Percentiles rank a stretch among this genome's conserved stretches.
phyloP scores from a whole-genome alignment of 2,797 vertebrate species.

The Paramormyrops hopkinsi region DNA sequence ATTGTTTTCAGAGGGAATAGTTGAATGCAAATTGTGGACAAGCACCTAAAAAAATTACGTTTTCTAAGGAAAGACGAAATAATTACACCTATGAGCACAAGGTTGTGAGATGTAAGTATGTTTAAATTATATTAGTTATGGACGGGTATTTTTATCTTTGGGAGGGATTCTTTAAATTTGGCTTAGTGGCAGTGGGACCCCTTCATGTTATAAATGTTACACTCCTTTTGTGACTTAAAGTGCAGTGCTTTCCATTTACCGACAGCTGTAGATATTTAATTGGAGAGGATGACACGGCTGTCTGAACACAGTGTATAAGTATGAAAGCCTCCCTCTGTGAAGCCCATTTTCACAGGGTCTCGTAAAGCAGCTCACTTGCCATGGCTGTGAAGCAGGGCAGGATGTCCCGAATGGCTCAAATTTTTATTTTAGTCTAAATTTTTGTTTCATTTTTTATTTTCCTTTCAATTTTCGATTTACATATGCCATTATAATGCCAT shows the following conservation, averaged over 20 bases:
- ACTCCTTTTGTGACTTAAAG: not conserved
- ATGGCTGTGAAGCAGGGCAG: not conserved
- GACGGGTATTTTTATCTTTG: not conserved
- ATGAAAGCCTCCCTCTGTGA: not conserved
- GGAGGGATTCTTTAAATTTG: not conserved
- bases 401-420: not conserved
- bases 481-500: not conserved
- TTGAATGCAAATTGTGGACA: not conserved
- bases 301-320: not conserved
- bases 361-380: not conserved
- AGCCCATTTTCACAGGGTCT: not conserved
- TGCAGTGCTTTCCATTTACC: not conserved
- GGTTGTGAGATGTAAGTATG: not conserved
- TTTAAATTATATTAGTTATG: not conserved
- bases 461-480: not conserved
- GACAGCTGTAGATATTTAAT: not conserved
- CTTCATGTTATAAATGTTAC: not conserved
- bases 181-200: not conserved
- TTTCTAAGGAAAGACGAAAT: not conserved
- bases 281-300: not conserved
- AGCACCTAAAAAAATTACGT: not conserved
- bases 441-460: not conserved
- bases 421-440: not conserved
- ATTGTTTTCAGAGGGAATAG: not conserved
- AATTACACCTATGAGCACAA: not conserved